phyloP scores from a whole-genome alignment of 2,888 invertebrate genomes.

The Endotricha flammealis region DNA sequence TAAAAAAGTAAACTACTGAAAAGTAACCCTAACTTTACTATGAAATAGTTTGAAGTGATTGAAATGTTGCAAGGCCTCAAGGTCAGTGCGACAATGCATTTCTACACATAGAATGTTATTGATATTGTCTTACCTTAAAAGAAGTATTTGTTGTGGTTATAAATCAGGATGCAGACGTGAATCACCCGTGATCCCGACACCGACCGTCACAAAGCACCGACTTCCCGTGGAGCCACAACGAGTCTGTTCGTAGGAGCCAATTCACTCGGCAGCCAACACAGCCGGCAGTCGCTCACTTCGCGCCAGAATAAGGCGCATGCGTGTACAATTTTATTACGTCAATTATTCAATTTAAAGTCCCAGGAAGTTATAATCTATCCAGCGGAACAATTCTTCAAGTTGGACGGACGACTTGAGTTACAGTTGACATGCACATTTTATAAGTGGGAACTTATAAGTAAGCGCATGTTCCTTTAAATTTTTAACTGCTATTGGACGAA shows the following conservation, averaged over 20 bases:
- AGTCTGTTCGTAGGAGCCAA: slow-evolving; percentile 20
- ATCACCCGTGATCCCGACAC: slow-evolving; percentile 12
- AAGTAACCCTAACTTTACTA: slow-evolving; percentile 25
- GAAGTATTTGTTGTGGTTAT: slow-evolving; percentile 2
- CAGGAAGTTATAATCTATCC: slow-evolving; percentile 33
- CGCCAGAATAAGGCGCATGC: slow-evolving; percentile 49
- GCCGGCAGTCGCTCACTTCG: slow-evolving; percentile 47
- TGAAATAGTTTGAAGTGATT: slow-evolving; percentile 21
- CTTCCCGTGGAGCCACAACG: slow-evolving; percentile 25
- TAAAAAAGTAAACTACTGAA: slow-evolving; percentile 13
- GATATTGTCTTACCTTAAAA: slow-evolving; percentile 10
- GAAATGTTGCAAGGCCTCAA: slow-evolving; percentile 21
- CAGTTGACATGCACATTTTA: too few species aligned
- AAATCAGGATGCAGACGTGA: slow-evolving; percentile 5
- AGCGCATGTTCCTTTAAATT: too few species aligned
- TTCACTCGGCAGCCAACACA: slow-evolving; percentile 16
- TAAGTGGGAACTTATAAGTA: too few species aligned
- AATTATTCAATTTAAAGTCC: slow-evolving; percentile 49
- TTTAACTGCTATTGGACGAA: too few species aligned
- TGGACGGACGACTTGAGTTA: too few species aligned
- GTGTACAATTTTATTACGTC: slow-evolving; percentile 45
- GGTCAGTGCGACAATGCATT: not conserved
- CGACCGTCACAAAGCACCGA: slow-evolving; percentile 19
- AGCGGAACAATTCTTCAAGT: too few species aligned
- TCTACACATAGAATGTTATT: not conserved